These are phyloP conservation scores for Archaeoteleia sp. DNA, from an alignment of 2,888 invertebrate species.

Conservation along the genomic window DNA sequence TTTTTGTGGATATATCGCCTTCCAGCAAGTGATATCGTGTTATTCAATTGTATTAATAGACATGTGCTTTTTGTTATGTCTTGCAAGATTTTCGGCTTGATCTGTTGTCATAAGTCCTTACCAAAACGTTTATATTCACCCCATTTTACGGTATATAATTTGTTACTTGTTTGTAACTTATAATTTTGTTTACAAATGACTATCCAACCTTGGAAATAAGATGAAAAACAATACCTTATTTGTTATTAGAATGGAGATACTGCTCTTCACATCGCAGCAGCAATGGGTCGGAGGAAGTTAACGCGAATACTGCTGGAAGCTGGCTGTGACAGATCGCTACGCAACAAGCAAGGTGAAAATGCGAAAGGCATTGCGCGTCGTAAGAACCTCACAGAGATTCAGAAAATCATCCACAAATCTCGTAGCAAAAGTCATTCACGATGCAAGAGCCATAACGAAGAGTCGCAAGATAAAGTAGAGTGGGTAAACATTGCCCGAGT, in stretches of 20 bases:
- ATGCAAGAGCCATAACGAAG: conserved; percentile 63
- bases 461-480: conserved; percentile 57
- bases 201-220: too few relatives aligned
- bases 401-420: conserved; percentile 80
- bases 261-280: conserved; percentile 93
- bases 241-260: conserved; percentile 89
- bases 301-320: conserved; percentile 93
- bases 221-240: background rate
- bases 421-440: conserved; percentile 67
- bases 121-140: too few relatives aligned
- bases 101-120: too few relatives aligned
- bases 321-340: conserved; percentile 82
- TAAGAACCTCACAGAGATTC: conserved; percentile 90
- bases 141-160: too few relatives aligned
- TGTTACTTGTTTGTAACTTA: too few relatives aligned
- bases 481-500: conserved; percentile 56
- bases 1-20: too few relatives aligned
- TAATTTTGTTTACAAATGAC: too few relatives aligned
- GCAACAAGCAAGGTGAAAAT: conserved; percentile 92
- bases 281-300: conserved; percentile 93
- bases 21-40: too few relatives aligned
- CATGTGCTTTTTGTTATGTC: too few relatives aligned
- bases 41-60: too few relatives aligned
- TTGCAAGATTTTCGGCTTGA: too few relatives aligned
- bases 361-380: conserved; percentile 91